phyloP scores from a whole-genome alignment of 2,888 invertebrate genomes.

The Hydrotaea cyrtoneurina region DNA sequence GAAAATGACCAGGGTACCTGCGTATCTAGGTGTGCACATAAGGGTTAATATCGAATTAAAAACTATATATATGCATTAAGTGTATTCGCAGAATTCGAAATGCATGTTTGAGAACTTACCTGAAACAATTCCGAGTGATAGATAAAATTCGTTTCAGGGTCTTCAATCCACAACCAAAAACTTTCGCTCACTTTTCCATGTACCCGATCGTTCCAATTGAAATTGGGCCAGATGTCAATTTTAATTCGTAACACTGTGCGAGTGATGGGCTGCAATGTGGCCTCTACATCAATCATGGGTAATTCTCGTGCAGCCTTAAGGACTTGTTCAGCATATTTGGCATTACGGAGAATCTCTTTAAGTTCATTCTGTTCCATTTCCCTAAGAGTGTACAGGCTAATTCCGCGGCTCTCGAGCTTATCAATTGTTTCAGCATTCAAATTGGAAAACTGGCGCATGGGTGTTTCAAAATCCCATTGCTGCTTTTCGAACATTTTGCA shows the following conservation, averaged over 20 bases:
- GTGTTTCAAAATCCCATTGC: constrained; percentile 93
- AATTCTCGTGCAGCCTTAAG: constrained; percentile 93
- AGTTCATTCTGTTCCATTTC: constrained; percentile 95
- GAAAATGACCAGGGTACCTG: no score
- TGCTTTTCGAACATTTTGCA: constrained; percentile 96
- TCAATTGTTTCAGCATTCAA: constrained; percentile 89
- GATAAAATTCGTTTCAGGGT: constrained; percentile 95
- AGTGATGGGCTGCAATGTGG: constrained; percentile 96
- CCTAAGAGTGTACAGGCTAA: constrained; percentile 88
- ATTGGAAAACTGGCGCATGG: constrained; percentile 91
- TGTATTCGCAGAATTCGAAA: no score
- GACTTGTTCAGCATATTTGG: constrained; percentile 86
- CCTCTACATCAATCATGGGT: constrained; percentile 91
- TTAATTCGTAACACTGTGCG: constrained; percentile 93
- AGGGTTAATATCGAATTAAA: no score
- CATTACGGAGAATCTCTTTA: constrained; percentile 89
- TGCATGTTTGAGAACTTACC: no score
- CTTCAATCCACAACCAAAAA: constrained; percentile 99
- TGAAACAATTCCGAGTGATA: constrained; percentile 97
- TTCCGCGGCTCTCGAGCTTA: constrained; percentile 89
- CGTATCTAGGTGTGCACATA: no score
- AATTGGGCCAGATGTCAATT: constrained; percentile 88
- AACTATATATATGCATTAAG: no score
- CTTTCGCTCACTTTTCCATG: constrained; percentile 94
- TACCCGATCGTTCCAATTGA: constrained; percentile 93